These are phyloP conservation scores for Epirrita christyi DNA, from an alignment of 2,888 invertebrate genomes.

Conservation along the genomic window DNA sequence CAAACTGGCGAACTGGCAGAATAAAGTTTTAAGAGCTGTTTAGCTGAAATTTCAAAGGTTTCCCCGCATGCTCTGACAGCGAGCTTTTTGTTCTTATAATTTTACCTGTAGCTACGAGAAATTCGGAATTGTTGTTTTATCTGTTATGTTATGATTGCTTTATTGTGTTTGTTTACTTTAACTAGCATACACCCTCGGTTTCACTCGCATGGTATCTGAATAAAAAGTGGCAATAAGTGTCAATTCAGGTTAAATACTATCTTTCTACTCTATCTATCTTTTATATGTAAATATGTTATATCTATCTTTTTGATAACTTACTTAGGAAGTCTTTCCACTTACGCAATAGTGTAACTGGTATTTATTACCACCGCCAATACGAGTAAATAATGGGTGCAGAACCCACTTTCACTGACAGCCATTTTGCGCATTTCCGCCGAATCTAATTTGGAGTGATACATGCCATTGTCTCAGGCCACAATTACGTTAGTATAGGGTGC, in stretches of 20 bases:
- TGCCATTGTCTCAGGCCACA: slow-evolving; percentile 70
- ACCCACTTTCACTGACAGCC: slow-evolving; percentile 62
- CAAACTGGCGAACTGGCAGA: slow-evolving; percentile 58
- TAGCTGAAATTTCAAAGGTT: slow-evolving; percentile 75
- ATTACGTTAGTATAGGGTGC: slow-evolving; percentile 77
- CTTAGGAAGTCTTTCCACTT: too few species aligned
- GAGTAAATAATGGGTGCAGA: slow-evolving; percentile 39
- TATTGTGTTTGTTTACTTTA: slow-evolving; percentile 44
- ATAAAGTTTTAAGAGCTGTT: slow-evolving; percentile 67
- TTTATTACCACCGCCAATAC: slow-evolving; percentile 5
- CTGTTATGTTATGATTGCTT: slow-evolving; percentile 45
- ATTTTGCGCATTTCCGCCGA: slow-evolving; percentile 58
- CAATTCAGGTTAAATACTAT: too few species aligned
- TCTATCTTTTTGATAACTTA: too few species aligned
- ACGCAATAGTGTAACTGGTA: too few species aligned
- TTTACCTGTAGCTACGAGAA: slow-evolving; percentile 54
- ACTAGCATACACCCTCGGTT: too few species aligned
- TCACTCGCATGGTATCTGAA: neutral
- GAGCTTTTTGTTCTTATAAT: slow-evolving; percentile 59
- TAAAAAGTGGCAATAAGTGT: neutral
- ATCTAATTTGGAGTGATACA: slow-evolving; percentile 82
- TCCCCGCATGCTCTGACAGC: slow-evolving; percentile 55
- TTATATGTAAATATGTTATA: too few species aligned
- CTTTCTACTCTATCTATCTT: too few species aligned
- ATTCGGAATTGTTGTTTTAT: slow-evolving; percentile 59